Base-by-base conservation (phyloP, 2,888 invertebrate genomes). In the Nipponacmea schrenckii region DNA sequence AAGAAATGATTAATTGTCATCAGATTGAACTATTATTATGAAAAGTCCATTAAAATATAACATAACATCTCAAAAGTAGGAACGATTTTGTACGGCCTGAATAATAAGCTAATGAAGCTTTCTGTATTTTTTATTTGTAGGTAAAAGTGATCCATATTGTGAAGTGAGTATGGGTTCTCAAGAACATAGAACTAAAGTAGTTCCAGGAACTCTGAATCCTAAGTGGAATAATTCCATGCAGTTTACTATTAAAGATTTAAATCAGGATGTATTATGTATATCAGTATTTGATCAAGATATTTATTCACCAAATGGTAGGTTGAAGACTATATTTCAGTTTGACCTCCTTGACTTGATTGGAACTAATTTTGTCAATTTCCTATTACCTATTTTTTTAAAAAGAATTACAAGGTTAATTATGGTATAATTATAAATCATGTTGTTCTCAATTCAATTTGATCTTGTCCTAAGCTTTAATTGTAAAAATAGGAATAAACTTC, bases 201-300 rank as follows among this genome's bases (percentile, higher is more conserved):
- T 93, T 27, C 90, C 91, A 24, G 91, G 91, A 71, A 92, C 92
- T 31, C 90, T 91, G 46, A 91, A 91, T 84, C 92, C 94, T 15
- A 90, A 92, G 74, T 94, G 94, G 94, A 93, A 94, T 86, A 91
- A 92, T 69, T 92, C 93, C 66, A 94, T 94, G 94, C 94, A 94
- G 88, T 94, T 94, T 86, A 91, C 92, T 76, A 91, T 94, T 66
- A 92, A 92, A 82, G 93, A 93, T 85, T 86, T 93, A 4, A 87
- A 91, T 64, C 92, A 93, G 83, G 94, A 94, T 84, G 91, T 92
- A 27, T 89, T 94, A 15, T 92, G 92, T 80, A 91, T 94, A 77
- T 92, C 92, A 14, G 93, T 93, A 39, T 93, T 92, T 81, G 93
- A 94, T 83, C 91, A 93, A 85, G 93, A 93, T 81, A 91, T 92